Base-by-base conservation (phyloP, 2,113 vertebrate genomes). In the Peromyscus maniculatus region DNA sequence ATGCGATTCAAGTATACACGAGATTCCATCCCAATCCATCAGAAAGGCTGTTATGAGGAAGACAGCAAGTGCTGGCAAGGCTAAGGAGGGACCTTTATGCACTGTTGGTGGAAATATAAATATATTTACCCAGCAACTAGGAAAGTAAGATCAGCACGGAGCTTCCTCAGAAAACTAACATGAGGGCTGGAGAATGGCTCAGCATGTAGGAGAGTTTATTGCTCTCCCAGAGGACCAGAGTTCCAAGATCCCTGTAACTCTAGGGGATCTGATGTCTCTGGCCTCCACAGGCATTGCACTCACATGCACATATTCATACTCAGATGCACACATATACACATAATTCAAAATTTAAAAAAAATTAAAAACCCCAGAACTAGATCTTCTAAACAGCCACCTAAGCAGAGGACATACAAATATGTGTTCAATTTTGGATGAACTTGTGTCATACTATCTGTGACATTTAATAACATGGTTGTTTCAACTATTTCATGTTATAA, bases 401-500 rank as follows among this genome's bases (percentile, higher is more conserved):
- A 84, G 46, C 4, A 80, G 49, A 89, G 9, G 21, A 66, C 28
- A 33, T 93, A 89, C 69, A 55, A 77, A 79, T 78, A 93, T 46
- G 19, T 66, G 67, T 59, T 28, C 22, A 91, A 55, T n/a, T 96
- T 97, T 93, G 59, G 74, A 94, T 75, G 74, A 88, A 36, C n/a
- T 90, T 24, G 66, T 22, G 43, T 75, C 69, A 93, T 91, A 49
- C 36, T 79, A 19, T 87, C 89, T 72, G 55, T 92, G 36, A 62
- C 93, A 33, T 94, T 94, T 93, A 59, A 15, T 94, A 88, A 94
- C 49, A 88, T 75, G 62, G 5, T 79, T 95, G 78, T 97, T 91
- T 84, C 83, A 92, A 31, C 36, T 9, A 43, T 6, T 92, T 15
- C 69, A 79, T 93, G 49, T 64, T 83, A 79, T 71, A 24, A 13